Base-by-base conservation (phyloP, 2,113 vertebrate genomes). In the Eolophus roseicapilla region DNA sequence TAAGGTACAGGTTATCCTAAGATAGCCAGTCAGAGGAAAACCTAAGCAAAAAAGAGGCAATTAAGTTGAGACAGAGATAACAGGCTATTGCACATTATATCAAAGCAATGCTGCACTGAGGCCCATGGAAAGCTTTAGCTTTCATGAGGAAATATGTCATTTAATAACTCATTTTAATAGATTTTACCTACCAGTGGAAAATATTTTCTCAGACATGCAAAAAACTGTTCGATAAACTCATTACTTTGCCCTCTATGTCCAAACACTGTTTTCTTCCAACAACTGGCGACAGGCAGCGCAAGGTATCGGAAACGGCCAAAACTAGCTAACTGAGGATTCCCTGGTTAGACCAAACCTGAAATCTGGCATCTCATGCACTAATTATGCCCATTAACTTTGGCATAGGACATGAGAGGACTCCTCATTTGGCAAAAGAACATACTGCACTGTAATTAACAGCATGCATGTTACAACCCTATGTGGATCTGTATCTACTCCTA, bases 381-480 rank as follows among this genome's bases (percentile, higher is more conserved):
- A 47, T 31, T 82, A 7, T 46, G 24, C 12, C 39, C 47, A 31
- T 81, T 88, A 83, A 52, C 53, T 94, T 93, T 84, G 55, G 33
- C 68, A 90, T 9, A 78, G 16, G 47, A 65, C 7, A 11, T 33
- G 20, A 93, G 31, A 53, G 25, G 31, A 53, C 15, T 82, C 60
- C 60, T 75, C 7, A 50, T 69, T 46, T 92, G 79, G 76, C 64
- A 81, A 57, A 25, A 87, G n/a, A 94, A 90, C 21, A 80, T 43
- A 46, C 16, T 47, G 14, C 24, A 27, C 25, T 43, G 7, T 57
- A 69, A 85, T 70, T 73, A 82, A 70, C 39, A 78, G 37, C 29
- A 44, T 53, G 35, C n/a, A 10, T 53, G 8, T 35, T 86, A 67
- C 68, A 82, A 27, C 6, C 6, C 8, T 43, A 2, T 35, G 25